Percentiles rank a stretch among this genome's conserved stretches.
Conservation (phyloP, 2,113 vertebrate genomes). For the Heteronetta atricapilla region DNA sequence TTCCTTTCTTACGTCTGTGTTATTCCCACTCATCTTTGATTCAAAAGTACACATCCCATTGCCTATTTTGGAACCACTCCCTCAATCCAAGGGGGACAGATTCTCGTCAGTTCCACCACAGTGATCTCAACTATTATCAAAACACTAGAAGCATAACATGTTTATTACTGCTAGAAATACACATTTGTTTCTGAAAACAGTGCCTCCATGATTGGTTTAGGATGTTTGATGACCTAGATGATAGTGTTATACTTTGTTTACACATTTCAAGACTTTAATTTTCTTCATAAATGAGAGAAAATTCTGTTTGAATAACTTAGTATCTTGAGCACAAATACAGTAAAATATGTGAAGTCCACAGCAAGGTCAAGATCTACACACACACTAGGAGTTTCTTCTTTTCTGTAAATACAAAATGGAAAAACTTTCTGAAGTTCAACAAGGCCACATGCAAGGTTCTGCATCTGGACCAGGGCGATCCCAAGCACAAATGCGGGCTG, state of each 20-base stretch:
- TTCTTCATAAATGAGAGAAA: neutral
- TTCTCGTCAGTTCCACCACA: neutral
- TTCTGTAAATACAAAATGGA: neutral
- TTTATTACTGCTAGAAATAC: neutral
- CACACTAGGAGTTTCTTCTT: neutral
- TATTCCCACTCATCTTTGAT: neutral
- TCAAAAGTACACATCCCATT: neutral
- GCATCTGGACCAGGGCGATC: too few species aligned
- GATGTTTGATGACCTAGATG: neutral
- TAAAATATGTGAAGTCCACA: accelerated
- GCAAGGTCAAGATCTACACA: neutral
- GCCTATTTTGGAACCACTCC: neutral
- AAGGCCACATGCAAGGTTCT: too few species aligned
- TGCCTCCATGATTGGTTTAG: neutral
- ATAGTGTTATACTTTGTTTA: neutral
- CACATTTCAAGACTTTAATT: neutral
- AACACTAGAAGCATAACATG: neutral
- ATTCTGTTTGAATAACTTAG: neutral
- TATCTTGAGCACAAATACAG: neutral
- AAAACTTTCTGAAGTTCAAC: neutral
- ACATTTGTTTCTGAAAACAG: neutral
- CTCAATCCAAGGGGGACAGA: accelerated
- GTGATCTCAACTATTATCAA: neutral
- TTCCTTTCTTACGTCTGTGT: neutral
- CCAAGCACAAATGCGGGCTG: too few species aligned